phyloP scores from a whole-genome alignment of 2,888 invertebrate genomes.

The Eilema griseolum region DNA sequence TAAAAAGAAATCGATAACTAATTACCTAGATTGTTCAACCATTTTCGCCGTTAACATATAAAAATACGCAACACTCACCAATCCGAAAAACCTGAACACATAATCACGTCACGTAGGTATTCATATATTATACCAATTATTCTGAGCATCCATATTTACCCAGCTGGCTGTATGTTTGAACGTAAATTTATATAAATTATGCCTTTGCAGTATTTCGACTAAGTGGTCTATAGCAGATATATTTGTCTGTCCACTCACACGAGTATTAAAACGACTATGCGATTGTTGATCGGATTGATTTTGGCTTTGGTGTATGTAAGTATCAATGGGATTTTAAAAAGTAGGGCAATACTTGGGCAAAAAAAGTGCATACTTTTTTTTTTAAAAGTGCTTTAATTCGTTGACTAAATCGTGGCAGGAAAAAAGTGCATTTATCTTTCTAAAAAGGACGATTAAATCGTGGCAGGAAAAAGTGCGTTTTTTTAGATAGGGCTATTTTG shows the following conservation, averaged over 20 bases:
- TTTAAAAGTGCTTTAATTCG: not conserved
- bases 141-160: conserved; percentile 18
- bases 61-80: conserved; percentile 4
- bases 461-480: not conserved
- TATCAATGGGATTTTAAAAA: conserved; percentile 24
- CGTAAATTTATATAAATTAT: conserved; percentile 52
- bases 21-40: not conserved
- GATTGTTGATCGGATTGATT: conserved; percentile 31
- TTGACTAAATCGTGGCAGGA: not conserved
- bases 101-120: conserved; percentile 15
- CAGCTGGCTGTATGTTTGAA: conserved; percentile 53
- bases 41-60: not conserved
- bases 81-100: conserved; percentile 18
- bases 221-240: conserved; percentile 56
- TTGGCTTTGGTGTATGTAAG: conserved; percentile 56
- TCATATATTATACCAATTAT: conserved; percentile 23
- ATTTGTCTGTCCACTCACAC: conserved; percentile 53
- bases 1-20: not conserved
- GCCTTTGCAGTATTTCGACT: conserved; percentile 13
- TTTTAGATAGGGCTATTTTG: not conserved
- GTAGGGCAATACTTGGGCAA: not conserved
- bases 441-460: not conserved
- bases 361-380: not conserved
- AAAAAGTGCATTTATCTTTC: not conserved
- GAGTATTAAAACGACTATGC: conserved; percentile 41